phyloP scores from a whole-genome alignment of 2,888 invertebrate genomes.

The Trissolcus japonicus region DNA sequence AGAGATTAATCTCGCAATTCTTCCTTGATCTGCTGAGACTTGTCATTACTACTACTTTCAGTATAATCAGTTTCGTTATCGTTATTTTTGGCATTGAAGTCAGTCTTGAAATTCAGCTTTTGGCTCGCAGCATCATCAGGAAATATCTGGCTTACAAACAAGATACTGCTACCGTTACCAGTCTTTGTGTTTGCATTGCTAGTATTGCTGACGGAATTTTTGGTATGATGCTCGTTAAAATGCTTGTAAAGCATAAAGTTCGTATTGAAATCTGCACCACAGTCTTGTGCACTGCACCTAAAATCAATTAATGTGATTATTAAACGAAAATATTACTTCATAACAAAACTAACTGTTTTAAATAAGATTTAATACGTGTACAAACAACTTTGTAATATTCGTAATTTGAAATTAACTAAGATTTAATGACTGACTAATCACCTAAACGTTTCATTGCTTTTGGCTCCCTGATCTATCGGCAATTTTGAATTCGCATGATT shows the following conservation, averaged over 20 bases:
- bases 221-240: conserved; percentile 69
- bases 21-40: conserved; percentile 63
- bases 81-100: conserved; percentile 73
- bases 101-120: conserved; percentile 74
- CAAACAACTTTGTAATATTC: too few species aligned
- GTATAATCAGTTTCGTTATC: conserved; percentile 67
- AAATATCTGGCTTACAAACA: conserved; percentile 68
- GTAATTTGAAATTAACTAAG: neutral
- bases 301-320: too few species aligned
- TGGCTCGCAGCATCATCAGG: conserved; percentile 68
- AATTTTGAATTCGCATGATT: conserved; percentile 73
- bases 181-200: conserved; percentile 71
- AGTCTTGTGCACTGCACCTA: conserved; percentile 71
- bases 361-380: too few species aligned
- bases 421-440: conserved; percentile 47
- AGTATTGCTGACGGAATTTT: conserved; percentile 63
- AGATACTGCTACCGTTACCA: conserved; percentile 71
- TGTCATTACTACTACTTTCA: conserved; percentile 63
- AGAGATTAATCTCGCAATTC: conserved; percentile 69
- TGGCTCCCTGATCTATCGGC: conserved; percentile 64
- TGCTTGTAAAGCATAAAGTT: conserved; percentile 70
- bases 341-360: too few species aligned
- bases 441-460: conserved; percentile 69
- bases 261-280: conserved; percentile 69
- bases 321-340: too few species aligned